Base-by-base conservation (phyloP, 2,113 vertebrate species). In the Stercorarius parasiticus region DNA sequence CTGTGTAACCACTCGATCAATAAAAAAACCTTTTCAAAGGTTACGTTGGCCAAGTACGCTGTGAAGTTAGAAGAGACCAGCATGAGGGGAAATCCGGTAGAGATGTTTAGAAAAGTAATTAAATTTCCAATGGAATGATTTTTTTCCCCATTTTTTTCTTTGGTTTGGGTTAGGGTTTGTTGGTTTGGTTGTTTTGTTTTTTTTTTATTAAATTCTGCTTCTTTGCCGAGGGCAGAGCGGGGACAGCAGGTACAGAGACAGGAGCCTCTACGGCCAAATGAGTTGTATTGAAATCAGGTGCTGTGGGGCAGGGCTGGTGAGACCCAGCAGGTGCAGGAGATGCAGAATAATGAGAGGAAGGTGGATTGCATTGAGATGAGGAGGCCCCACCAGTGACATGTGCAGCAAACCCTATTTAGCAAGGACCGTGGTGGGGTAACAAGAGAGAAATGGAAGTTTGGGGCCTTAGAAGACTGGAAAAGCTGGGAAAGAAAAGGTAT, bases 1-100 rank as follows among this genome's bases (percentile, higher is more conserved):
- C 97, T 96, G 84, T 89, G 72, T 93, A 95, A 62, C 70, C 71
- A 71, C 10, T 11, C 15, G 82, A 97, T 98, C 97, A 45, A 97
- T 98, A 96, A 32, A 78, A 55, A 76, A 95, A 94, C 94, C 81
- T 95, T 98, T 96, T 73, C 96, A 97, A 96, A 98, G 97, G 97
- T 98, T 97, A 96, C 94, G 84, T 95, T 96, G 97, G 92, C 95
- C 40, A 71, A 90, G 52, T 26, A n/a, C 49, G 72, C 58, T 86
- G 85, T 72, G 71, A 77, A 85, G 89, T 85, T 93, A 91, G 97
- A 79, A 93, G 79, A 81, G 88, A 77, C 45, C 53, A 71, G 85
- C 95, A 82, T 19, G 79, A 95, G 95, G 83, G 58, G 92, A 95
- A 97, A 97, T 58, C 87, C 86, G 88, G 90, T 61, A 83, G 95